Conservation (phyloP, 53 echinoderm and acorn worm species). For the Temnopleurus reevesii region DNA sequence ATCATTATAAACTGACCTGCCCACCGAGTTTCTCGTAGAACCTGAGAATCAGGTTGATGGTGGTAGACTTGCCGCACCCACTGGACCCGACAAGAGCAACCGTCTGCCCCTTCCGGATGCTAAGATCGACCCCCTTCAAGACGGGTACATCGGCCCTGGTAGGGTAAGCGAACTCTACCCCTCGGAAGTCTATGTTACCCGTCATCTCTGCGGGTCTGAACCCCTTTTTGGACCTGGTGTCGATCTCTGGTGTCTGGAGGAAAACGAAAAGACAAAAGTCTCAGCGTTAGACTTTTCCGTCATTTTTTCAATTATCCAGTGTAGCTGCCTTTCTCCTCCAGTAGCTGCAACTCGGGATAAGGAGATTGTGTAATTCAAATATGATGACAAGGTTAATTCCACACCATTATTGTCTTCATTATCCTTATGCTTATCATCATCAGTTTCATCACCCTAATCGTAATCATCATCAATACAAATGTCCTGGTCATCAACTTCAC, state of each 20-base stretch:
- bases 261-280: neutral
- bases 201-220: neutral
- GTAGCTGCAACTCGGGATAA: too few species aligned
- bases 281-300: too few species aligned
- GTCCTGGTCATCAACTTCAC: neutral
- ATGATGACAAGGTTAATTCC: too few species aligned
- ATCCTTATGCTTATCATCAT: too few species aligned
- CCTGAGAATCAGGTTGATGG: constrained; percentile 62
- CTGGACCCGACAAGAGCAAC: constrained; percentile 66
- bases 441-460: neutral
- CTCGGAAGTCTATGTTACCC: constrained; percentile 59
- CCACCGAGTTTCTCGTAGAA: constrained; percentile 62
- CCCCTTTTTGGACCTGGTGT: constrained; percentile 35
- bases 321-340: too few species aligned
- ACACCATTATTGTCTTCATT: too few species aligned
- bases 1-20: constrained; percentile 15
- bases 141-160: constrained; percentile 64
- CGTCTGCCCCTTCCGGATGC: constrained; percentile 53
- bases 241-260: constrained; percentile 36
- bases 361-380: too few species aligned
- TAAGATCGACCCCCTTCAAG: constrained; percentile 44
- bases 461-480: neutral
- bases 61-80: constrained; percentile 70
- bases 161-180: constrained; percentile 59
- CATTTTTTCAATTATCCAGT: too few species aligned